Evolutionary conservation across 2,797 vertebrate species (phyloP).

Genomic region (Chloroceryle inda): DNA sequence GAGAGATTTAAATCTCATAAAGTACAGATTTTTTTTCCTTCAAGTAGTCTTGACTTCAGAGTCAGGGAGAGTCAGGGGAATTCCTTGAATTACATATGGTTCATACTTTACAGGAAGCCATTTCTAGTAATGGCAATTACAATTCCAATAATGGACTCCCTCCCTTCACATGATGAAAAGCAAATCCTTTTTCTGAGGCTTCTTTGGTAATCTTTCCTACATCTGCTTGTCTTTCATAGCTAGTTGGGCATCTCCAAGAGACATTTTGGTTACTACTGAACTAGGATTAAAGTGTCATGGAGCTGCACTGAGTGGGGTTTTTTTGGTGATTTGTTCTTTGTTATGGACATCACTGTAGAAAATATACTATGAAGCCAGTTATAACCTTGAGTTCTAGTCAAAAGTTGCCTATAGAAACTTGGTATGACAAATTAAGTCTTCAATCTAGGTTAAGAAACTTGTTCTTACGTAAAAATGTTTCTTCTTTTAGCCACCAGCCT

Average conservation of each 20-base stretch:
- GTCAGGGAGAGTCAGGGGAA: not conserved
- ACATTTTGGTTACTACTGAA: not conserved
- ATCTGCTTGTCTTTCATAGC: not conserved
- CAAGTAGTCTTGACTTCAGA: not conserved
- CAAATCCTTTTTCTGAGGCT: not conserved
- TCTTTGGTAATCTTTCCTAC: not conserved
- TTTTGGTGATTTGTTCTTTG: not conserved
- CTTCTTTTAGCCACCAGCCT: not conserved
- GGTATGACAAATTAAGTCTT: not conserved
- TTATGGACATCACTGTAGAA: not conserved
- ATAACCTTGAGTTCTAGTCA: not conserved
- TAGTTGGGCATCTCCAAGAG: not conserved
- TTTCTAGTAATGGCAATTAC: not conserved
- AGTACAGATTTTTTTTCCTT: not conserved
- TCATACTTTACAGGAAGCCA: not conserved
- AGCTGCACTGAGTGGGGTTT: not conserved
- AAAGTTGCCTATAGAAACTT: not conserved
- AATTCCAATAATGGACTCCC: not conserved
- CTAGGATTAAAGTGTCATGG: not conserved
- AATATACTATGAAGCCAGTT: not conserved
- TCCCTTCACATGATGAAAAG: not conserved
- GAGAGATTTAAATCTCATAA: not conserved
- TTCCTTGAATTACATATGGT: not conserved
- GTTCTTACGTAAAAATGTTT: not conserved
- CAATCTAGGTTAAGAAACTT: not conserved